These are phyloP conservation scores for Cerastoderma edule DNA, from an alignment of 2,888 invertebrate genomes.

Conservation along the genomic window DNA sequence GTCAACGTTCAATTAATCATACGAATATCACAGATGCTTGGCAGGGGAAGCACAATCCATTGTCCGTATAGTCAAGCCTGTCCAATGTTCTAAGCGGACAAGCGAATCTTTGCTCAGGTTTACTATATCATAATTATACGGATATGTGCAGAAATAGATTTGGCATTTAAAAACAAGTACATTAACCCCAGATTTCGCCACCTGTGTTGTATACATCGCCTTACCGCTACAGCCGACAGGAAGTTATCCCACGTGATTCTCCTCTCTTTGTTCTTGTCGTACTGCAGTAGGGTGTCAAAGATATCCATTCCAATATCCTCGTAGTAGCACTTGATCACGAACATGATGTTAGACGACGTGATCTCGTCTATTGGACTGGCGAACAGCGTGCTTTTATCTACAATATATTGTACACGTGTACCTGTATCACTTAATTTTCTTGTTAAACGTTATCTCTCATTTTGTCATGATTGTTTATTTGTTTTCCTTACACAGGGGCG, in stretches of 20 bases:
- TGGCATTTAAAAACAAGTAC: background rate
- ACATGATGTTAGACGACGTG: constrained; percentile 45
- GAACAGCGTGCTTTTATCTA: constrained; percentile 38
- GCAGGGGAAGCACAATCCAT: background rate
- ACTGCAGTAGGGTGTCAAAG: constrained; percentile 38
- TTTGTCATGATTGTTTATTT: background rate
- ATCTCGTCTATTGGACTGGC: constrained; percentile 44
- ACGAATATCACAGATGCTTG: background rate
- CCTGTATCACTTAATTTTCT: background rate
- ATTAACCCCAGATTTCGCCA: background rate
- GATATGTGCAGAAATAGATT: background rate
- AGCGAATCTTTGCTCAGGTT: too few relatives aligned
- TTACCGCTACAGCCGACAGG: constrained; percentile 38
- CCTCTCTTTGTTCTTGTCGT: constrained; percentile 48
- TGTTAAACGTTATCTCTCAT: too few relatives aligned
- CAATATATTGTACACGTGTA: background rate
- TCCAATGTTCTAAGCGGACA: background rate
- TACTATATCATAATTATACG: background rate
- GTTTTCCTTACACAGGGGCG: background rate
- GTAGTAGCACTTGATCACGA: constrained; percentile 41
- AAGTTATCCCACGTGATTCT: constrained; percentile 38
- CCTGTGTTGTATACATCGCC: constrained; percentile 10
- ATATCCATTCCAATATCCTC: constrained; percentile 32
- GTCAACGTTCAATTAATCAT: too few relatives aligned
- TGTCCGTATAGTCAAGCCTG: background rate